Conservation (phyloP, 2,888 invertebrate species). For the Carabus problematicus region DNA sequence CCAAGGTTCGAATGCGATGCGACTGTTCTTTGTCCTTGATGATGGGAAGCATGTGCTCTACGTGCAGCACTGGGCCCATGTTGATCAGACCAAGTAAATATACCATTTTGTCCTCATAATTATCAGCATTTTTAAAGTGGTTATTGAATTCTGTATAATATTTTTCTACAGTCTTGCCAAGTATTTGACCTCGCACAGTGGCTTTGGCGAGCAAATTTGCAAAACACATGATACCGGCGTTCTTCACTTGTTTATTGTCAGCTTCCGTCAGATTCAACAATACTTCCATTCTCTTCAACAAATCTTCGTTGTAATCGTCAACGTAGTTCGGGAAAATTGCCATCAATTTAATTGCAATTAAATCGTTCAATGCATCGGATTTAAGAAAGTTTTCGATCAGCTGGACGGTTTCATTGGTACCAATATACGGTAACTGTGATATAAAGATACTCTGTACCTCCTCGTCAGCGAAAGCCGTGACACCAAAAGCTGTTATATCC, state of each 20-base stretch:
- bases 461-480: background rate
- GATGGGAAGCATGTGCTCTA: background rate
- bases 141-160: background rate
- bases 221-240: background rate
- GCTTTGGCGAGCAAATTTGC: slow-evolving; percentile 7
- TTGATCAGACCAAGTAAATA: slow-evolving; percentile 18
- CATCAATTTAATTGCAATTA: slow-evolving; percentile 4
- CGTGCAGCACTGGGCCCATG: background rate
- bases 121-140: background rate
- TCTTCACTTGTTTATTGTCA: background rate
- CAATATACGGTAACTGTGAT: slow-evolving; percentile 19
- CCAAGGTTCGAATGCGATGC: slow-evolving; percentile 16
- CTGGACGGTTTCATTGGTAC: background rate
- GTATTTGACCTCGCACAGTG: background rate
- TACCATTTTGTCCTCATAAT: slow-evolving; percentile 8
- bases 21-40: background rate
- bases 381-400: background rate
- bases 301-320: background rate
- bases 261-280: background rate
- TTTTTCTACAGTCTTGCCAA: background rate
- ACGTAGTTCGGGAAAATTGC: slow-evolving; percentile 15
- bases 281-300: slow-evolving; percentile 7
- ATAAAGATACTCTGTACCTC: slow-evolving; percentile 16
- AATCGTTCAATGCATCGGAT: background rate
- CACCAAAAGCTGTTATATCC: background rate